phyloP scores from a whole-genome alignment of 1,140 invertebrate species.

The Cepaea nemoralis region DNA sequence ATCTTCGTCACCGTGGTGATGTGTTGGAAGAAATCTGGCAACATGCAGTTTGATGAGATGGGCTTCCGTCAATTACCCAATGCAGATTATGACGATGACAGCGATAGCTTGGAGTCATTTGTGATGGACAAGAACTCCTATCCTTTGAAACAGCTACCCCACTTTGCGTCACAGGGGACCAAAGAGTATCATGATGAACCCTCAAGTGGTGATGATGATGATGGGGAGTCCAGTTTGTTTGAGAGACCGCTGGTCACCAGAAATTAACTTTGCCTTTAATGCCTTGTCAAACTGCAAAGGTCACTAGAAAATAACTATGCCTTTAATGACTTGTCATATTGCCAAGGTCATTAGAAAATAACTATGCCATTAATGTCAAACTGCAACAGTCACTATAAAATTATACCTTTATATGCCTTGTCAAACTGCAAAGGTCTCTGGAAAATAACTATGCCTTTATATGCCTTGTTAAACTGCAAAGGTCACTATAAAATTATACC shows the following conservation, averaged over 20 bases:
- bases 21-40: constrained; percentile 44
- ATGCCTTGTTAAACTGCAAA: no score
- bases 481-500: no score
- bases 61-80: constrained; percentile 54
- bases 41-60: constrained; percentile 43
- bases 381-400: no score
- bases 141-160: neutral
- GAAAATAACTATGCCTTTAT: no score
- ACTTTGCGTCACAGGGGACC: neutral
- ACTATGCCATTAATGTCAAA: no score
- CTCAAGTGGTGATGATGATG: neutral
- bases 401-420: no score
- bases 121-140: neutral
- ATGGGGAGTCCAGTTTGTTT: constrained; percentile 15
- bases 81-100: constrained; percentile 51
- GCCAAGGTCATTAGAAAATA: no score
- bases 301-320: no score
- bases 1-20: constrained; percentile 52
- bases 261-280: no score
- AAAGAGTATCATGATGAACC: constrained; percentile 24
- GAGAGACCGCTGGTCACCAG: constrained; percentile 14
- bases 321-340: no score
- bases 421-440: no score
- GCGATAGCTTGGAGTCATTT: constrained; percentile 2
- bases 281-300: no score